phyloP scores from a whole-genome alignment of 2,888 invertebrate genomes.

The Antheraea yamamai region DNA sequence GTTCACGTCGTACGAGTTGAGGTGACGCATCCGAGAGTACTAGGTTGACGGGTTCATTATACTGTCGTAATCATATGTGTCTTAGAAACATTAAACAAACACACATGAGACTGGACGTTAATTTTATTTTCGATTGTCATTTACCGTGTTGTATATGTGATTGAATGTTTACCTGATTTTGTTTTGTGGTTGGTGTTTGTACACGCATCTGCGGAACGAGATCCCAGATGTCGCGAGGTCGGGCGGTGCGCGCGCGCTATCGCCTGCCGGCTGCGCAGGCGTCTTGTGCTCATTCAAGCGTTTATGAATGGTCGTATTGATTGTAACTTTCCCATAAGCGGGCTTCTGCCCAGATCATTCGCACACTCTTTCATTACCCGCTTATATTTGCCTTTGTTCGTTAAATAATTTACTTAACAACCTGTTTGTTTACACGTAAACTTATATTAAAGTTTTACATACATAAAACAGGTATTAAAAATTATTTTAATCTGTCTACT shows the following conservation, averaged over 20 bases:
- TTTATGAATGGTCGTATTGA: conserved; percentile 76
- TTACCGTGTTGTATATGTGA: conserved; percentile 1
- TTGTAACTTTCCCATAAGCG: conserved; percentile 76
- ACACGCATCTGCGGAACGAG: conserved; percentile 49
- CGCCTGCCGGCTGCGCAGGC: conserved; percentile 54
- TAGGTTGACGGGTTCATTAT: conserved; percentile 76
- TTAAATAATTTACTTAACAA: conserved; percentile 34
- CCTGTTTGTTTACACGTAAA: conserved; percentile 11
- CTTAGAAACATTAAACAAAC: conserved; percentile 17
- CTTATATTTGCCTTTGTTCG: conserved; percentile 42
- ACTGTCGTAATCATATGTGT: conserved; percentile 41
- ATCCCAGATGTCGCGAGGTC: conserved; percentile 57
- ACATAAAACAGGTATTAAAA: conserved; percentile 8
- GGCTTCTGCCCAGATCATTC: conserved; percentile 61
- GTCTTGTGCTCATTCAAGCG: conserved; percentile 76
- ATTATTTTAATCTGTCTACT: not conserved
- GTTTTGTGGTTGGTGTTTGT: conserved; percentile 29
- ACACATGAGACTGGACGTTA: not conserved
- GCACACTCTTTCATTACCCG: conserved; percentile 47
- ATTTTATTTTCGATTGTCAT: conserved; percentile 12
- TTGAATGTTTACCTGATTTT: conserved; percentile 23
- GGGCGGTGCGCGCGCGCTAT: conserved; percentile 50
- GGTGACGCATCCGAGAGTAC: conserved; percentile 69
- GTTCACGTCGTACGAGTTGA: conserved; percentile 49
- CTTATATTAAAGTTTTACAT: conserved; percentile 5